phyloP scores from a whole-genome alignment of 53 echinoderm and acorn worm species.

The Holothuria leucospilota region DNA sequence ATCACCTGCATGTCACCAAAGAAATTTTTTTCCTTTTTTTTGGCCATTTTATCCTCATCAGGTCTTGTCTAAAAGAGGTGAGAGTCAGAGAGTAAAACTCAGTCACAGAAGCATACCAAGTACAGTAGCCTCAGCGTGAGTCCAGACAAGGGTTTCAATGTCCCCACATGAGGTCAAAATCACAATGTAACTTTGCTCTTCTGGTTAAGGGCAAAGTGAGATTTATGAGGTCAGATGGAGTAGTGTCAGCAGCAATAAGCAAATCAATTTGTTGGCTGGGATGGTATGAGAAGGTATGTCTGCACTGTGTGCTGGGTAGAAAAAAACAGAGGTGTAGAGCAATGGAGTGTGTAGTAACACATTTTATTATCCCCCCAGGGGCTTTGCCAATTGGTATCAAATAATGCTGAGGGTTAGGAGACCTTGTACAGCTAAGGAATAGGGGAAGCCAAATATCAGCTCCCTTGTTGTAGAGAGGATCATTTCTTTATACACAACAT shows the following conservation, averaged over 20 bases:
- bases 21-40: too few relatives aligned
- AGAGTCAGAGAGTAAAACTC: too few relatives aligned
- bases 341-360: conserved; percentile 16
- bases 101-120: too few relatives aligned
- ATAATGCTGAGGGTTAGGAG: too few relatives aligned
- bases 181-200: conserved; percentile 20
- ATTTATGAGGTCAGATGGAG: conserved; percentile 34
- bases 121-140: conserved; percentile 20
- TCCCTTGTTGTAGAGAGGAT: too few relatives aligned
- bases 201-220: conserved; percentile 31
- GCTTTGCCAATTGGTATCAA: not conserved
- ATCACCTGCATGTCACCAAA: too few relatives aligned
- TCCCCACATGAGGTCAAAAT: conserved; percentile 43
- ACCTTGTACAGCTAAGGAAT: too few relatives aligned
- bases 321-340: not conserved
- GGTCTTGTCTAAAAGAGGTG: too few relatives aligned
- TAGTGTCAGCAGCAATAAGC: conserved; percentile 37
- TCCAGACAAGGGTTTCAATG: conserved; percentile 35
- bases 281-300: not conserved
- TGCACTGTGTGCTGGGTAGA: not conserved
- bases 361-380: conserved; percentile 41
- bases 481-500: too few relatives aligned
- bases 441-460: too few relatives aligned
- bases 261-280: conserved; percentile 37
- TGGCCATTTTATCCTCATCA: too few relatives aligned